These are phyloP conservation scores for Apoderus coryli DNA, from an alignment of 2,888 invertebrate species.

Conservation along the genomic window DNA sequence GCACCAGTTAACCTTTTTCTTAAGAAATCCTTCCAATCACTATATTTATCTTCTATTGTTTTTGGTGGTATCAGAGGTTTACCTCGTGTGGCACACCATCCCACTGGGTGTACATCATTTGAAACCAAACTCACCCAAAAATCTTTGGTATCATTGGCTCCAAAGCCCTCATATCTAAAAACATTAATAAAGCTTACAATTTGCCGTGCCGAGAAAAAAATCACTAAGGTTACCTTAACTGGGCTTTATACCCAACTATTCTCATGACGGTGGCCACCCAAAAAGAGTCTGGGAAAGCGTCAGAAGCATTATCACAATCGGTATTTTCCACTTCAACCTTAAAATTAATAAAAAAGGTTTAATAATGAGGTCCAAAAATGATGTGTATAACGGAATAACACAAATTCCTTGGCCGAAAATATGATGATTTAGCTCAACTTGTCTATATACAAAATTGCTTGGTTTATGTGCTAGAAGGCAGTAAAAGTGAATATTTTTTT, in stretches of 20 bases:
- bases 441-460: too few relatives aligned
- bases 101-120: slow-evolving; percentile 90
- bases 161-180: slow-evolving; percentile 92
- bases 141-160: slow-evolving; percentile 73
- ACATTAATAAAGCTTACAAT: too few relatives aligned
- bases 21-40: slow-evolving; percentile 92
- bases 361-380: too few relatives aligned
- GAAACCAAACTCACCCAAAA: slow-evolving; percentile 96
- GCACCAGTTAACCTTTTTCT: slow-evolving; percentile 86
- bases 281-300: slow-evolving; percentile 72
- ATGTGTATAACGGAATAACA: too few relatives aligned
- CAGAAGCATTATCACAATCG: slow-evolving; percentile 68
- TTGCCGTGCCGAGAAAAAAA: too few relatives aligned
- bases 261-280: slow-evolving; percentile 94
- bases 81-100: slow-evolving; percentile 93
- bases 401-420: too few relatives aligned
- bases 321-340: slow-evolving; percentile 77
- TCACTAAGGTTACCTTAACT: too few relatives aligned
- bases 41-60: slow-evolving; percentile 82
- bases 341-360: too few relatives aligned
- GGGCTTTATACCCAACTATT: slow-evolving; percentile 75
- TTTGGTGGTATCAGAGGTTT: slow-evolving; percentile 91
- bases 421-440: too few relatives aligned
- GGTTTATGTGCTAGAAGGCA: too few relatives aligned
- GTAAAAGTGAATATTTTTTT: too few relatives aligned